A percentile compares a stretch with the other conserved stretches of the same genome.
Evolutionary conservation across 2,888 invertebrate genomes (phyloP).

Genomic region (Myopa testacea): DNA sequence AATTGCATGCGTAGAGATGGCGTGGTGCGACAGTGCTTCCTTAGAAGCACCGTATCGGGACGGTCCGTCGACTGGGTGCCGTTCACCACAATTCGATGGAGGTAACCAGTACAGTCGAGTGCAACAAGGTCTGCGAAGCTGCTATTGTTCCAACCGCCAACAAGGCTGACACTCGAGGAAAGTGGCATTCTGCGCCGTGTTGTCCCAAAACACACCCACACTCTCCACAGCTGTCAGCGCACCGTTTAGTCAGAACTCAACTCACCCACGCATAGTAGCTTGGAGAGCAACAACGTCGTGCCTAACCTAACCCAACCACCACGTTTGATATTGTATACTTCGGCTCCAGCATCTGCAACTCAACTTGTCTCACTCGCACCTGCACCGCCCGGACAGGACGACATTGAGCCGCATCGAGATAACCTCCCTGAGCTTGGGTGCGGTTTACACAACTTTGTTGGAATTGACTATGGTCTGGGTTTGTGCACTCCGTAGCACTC

Average conservation of each 20-base stretch:
- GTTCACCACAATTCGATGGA: slow-evolving; percentile 29
- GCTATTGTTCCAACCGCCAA: slow-evolving; percentile 9
- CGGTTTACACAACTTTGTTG: neutral
- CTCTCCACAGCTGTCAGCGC: neutral
- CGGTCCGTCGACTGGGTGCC: neutral
- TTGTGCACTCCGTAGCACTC: slow-evolving; percentile 12
- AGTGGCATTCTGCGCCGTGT: neutral
- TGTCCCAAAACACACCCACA: neutral
- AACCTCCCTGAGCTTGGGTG: neutral
- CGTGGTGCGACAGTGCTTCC: neutral
- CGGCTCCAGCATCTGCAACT: no score
- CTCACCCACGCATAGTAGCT: neutral
- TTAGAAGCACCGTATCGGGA: neutral
- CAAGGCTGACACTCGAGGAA: neutral
- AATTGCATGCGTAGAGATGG: neutral
- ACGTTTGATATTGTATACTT: neutral
- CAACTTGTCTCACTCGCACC: no score
- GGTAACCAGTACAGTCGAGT: slow-evolving; percentile 41
- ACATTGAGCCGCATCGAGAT: no score
- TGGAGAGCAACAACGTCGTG: neutral
- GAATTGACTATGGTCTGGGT: slow-evolving; percentile 7
- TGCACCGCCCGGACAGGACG: no score
- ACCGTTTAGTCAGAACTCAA: neutral
- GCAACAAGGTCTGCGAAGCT: slow-evolving; percentile 14
- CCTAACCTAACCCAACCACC: neutral